Evolutionary conservation across 2,888 invertebrate genomes (phyloP).

Genomic region (Orthosia cruda): DNA sequence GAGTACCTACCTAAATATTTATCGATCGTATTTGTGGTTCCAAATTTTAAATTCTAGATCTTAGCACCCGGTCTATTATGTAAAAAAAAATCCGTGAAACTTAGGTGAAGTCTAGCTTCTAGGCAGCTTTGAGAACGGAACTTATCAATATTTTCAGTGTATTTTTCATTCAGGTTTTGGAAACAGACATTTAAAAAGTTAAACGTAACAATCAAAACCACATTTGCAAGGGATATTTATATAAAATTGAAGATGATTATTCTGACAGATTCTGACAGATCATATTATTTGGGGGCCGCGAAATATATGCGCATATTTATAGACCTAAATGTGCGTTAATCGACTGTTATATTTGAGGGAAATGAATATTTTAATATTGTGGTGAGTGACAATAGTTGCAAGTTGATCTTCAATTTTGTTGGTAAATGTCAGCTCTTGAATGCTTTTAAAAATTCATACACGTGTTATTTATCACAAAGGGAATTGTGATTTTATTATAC

Average conservation of each 20-base stretch:
- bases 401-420: neutral
- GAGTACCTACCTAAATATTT: neutral
- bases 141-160: neutral
- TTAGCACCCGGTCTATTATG: too few relatives aligned
- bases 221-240: constrained; percentile 5
- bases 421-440: neutral
- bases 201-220: neutral
- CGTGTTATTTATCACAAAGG: too few relatives aligned
- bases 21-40: too few relatives aligned
- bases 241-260: constrained; percentile 29
- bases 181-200: neutral
- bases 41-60: too few relatives aligned
- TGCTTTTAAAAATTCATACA: neutral
- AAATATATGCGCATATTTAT: constrained; percentile 56
- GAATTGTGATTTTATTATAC: too few relatives aligned
- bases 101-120: too few relatives aligned
- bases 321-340: constrained; percentile 34
- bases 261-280: constrained; percentile 18
- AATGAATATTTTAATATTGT: constrained; percentile 29
- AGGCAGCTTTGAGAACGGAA: too few relatives aligned
- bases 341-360: constrained; percentile 24
- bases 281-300: constrained; percentile 18
- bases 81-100: too few relatives aligned
- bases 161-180: neutral
- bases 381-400: neutral